These are phyloP conservation scores for Labrus mixtus DNA, from an alignment of 2,113 vertebrate species.

Conservation along the genomic window DNA sequence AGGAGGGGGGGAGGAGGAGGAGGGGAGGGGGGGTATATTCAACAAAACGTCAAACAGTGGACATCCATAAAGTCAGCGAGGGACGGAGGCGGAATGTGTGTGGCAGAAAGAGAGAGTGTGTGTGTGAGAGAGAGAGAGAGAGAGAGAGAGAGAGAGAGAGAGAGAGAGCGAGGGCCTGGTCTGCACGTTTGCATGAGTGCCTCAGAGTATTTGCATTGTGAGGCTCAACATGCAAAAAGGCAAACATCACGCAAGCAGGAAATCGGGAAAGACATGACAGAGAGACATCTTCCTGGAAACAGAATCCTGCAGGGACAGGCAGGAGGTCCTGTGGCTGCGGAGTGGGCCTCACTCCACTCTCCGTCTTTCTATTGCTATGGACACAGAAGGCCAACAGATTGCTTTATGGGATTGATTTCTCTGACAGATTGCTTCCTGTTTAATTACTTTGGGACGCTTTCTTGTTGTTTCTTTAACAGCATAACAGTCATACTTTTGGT, in stretches of 20 bases:
- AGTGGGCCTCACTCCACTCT: background rate
- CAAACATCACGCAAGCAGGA: slow-evolving; percentile 40
- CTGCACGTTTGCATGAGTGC: slow-evolving; percentile 61
- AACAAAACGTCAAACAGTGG: slow-evolving; percentile 68
- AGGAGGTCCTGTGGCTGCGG: slow-evolving; percentile 10
- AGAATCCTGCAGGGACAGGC: slow-evolving; percentile 2
- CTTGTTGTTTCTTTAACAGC: background rate
- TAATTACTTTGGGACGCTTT: slow-evolving; percentile 21
- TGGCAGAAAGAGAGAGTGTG: slow-evolving; percentile 8
- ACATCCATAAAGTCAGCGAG: slow-evolving; percentile 70
- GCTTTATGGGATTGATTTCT: background rate
- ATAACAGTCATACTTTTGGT: background rate
- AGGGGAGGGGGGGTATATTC: slow-evolving; percentile 43
- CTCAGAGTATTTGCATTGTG: slow-evolving; percentile 58
- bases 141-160: background rate
- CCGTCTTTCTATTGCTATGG: background rate
- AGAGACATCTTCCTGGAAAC: slow-evolving; percentile 45
- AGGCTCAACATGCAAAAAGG: slow-evolving; percentile 53
- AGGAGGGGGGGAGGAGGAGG: background rate
- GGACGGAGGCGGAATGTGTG: slow-evolving; percentile 24
- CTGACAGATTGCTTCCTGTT: slow-evolving; percentile 7
- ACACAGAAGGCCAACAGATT: background rate
- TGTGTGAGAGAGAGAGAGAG: slow-evolving; percentile 45
- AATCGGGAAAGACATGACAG: slow-evolving; percentile 23
- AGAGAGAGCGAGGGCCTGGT: slow-evolving; percentile 43